Percentiles rank a stretch among this genome's conserved stretches.
Evolutionary conservation across 2,797 vertebrate genomes (phyloP).

Genomic region (Macrochelys suwanniensis): DNA sequence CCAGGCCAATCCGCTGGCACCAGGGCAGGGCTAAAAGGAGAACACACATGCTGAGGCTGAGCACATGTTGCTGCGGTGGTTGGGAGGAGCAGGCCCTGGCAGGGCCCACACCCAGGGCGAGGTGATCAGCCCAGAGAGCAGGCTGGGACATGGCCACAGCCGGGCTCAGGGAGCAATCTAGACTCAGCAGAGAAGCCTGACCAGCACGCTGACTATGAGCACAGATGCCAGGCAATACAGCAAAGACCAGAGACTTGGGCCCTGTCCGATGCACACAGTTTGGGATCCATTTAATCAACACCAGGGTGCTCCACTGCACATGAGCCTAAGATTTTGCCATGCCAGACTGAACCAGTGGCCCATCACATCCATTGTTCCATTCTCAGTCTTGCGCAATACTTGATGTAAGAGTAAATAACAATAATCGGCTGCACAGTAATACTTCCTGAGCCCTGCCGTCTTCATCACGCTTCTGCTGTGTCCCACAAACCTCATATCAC

Average conservation of each 20-base stretch:
- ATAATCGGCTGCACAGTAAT: not conserved
- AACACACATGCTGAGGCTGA: not conserved
- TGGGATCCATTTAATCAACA: not conserved
- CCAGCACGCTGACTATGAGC: not conserved
- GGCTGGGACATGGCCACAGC: no score
- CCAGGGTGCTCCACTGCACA: not conserved
- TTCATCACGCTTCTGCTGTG: not conserved
- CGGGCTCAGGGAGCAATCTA: not conserved
- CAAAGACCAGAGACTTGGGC: not conserved
- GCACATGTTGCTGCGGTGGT: not conserved
- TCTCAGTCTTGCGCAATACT: not conserved
- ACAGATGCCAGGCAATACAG: not conserved
- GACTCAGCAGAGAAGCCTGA: not conserved
- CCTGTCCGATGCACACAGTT: not conserved
- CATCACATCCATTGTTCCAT: not conserved
- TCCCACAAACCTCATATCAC: not conserved
- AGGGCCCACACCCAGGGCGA: not conserved
- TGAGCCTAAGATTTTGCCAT: not conserved
- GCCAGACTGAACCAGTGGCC: not conserved
- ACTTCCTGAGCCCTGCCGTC: not conserved
- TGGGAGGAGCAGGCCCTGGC: not conserved
- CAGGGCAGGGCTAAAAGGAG: not conserved
- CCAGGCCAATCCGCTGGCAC: not conserved
- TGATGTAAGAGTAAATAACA: not conserved
- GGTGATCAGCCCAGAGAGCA: not conserved